These are phyloP conservation scores for Chalcis sispes DNA, from an alignment of 2,888 invertebrate species.

Conservation along the genomic window DNA sequence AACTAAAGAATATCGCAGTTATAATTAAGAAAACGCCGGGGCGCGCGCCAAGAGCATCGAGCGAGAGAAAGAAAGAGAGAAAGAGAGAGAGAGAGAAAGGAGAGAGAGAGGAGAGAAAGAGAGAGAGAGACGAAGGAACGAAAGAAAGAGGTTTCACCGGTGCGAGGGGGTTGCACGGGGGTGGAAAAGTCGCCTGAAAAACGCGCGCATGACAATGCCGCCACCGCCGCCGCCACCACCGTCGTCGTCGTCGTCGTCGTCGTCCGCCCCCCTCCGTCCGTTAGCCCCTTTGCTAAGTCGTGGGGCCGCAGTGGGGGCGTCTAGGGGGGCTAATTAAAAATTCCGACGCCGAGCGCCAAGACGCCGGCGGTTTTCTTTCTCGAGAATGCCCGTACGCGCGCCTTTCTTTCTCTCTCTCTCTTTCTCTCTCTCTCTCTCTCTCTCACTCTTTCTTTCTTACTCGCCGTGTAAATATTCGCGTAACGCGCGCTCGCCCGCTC, in stretches of 20 bases:
- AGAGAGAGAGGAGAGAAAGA: slow-evolving; percentile 52
- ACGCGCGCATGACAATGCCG: slow-evolving; percentile 77
- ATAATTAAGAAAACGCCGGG: slow-evolving; percentile 75
- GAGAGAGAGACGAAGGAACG: slow-evolving; percentile 56
- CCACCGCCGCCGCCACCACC: slow-evolving; percentile 60
- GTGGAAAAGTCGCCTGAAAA: slow-evolving; percentile 74
- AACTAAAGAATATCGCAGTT: slow-evolving; percentile 76
- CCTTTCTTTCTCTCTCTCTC: neutral
- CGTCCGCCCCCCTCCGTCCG: slow-evolving; percentile 4
- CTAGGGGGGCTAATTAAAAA: slow-evolving; percentile 73
- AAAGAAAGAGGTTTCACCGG: slow-evolving; percentile 52
- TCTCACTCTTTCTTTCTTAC: neutral
- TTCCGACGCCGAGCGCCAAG: slow-evolving; percentile 60
- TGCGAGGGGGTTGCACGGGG: slow-evolving; percentile 69
- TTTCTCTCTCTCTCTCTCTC: neutral
- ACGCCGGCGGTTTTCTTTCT: neutral
- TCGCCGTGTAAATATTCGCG: too few species aligned
- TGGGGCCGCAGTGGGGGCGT: slow-evolving; percentile 62
- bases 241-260: slow-evolving; percentile 38
- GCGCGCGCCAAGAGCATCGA: slow-evolving; percentile 15
- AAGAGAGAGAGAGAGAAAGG: slow-evolving; percentile 12
- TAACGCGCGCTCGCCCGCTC: neutral
- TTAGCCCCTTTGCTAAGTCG: neutral
- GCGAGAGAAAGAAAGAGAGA: slow-evolving; percentile 12
- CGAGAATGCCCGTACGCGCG: neutral